phyloP scores from a whole-genome alignment of 2,113 vertebrate genomes.

The Bufo gargarizans region DNA sequence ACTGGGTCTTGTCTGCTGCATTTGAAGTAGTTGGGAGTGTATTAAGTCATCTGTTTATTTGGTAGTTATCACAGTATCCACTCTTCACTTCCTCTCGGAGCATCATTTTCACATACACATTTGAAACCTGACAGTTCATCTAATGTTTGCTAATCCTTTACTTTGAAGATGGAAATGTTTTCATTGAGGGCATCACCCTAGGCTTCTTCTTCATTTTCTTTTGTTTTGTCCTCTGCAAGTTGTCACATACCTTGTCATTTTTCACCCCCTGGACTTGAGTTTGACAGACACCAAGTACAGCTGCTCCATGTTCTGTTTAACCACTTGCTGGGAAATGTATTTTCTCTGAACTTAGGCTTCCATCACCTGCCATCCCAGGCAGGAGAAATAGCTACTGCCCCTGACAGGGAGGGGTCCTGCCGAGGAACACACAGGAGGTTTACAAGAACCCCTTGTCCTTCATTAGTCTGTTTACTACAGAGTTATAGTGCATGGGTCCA shows the following conservation, averaged over 20 bases:
- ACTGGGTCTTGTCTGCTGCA: background rate
- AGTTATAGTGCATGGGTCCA: background rate
- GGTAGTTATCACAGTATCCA: background rate
- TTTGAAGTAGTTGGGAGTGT: slow-evolving; percentile 34
- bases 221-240: slow-evolving; percentile 29
- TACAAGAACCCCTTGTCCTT: slow-evolving; percentile 14
- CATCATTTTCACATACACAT: slow-evolving; percentile 2
- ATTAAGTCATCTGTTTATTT: slow-evolving; percentile 27
- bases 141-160: slow-evolving; percentile 4
- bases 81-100: background rate
- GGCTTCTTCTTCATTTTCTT: slow-evolving; percentile 34
- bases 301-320: slow-evolving; percentile 49
- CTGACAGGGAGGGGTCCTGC: slow-evolving; percentile 31
- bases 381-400: background rate
- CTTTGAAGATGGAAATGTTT: slow-evolving; percentile 51
- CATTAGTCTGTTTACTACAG: background rate
- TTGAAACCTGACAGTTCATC: slow-evolving; percentile 10
- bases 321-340: slow-evolving; percentile 52
- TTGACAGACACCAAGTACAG: slow-evolving; percentile 46
- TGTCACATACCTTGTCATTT: slow-evolving; percentile 44
- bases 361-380: slow-evolving; percentile 41
- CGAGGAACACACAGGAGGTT: slow-evolving; percentile 49
- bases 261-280: slow-evolving; percentile 44
- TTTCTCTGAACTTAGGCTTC: slow-evolving; percentile 43
- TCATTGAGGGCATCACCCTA: background rate